Evolutionary conservation across 2,113 vertebrate species (phyloP), one percentile per base, ranked within the genome.

Genomic region (Genyomyrus donnyi): DNA sequence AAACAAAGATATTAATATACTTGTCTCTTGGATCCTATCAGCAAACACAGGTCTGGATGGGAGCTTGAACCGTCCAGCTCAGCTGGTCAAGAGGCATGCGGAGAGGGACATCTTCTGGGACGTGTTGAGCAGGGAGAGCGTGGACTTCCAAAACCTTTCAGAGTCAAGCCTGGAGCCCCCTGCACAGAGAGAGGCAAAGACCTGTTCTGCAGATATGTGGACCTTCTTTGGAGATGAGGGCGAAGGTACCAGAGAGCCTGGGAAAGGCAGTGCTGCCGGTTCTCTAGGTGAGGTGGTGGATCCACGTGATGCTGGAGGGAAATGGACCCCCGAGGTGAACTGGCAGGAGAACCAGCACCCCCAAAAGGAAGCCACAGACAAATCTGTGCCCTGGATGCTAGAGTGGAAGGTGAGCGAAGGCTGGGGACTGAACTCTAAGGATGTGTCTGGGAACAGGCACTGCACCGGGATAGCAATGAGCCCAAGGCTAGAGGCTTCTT

Each of bases 101-200:
- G 89, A 2, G 0, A 93, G 92, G 77, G 91, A 96, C 88, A 62
- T 95, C 19, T 94, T 95, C 91, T 97, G 96, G 95, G 95, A 97
- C 50, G 94, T 94, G 46, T 95, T 93, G 46, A 96, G 95, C 92
- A 95, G 93, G 0, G 93, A 95, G 46, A 93, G 92, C 0, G n/a
- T 94, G 80, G 96, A 96, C 2, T 93, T 91, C 3, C 86, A 83
- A 49, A 87, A 93, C 42, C 89, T 93, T 58, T 90, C 89, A 46
- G 90, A 93, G 50, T 70, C 90, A 70, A 91, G 86, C 62, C 83
- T 50, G 83, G 88, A 45, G 77, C 45, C 10, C 90, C 56, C 77
- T 85, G 39, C 83, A 90, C 24, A 90, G 83, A 27, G 84, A 21
- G 7, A 91, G 83, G 88, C 85, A 24, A 80, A 88, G n/a, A 89